Evolutionary conservation across 2,113 vertebrate genomes (phyloP), one percentile per base, ranked within the genome.

Genomic region (Cebus imitator): DNA sequence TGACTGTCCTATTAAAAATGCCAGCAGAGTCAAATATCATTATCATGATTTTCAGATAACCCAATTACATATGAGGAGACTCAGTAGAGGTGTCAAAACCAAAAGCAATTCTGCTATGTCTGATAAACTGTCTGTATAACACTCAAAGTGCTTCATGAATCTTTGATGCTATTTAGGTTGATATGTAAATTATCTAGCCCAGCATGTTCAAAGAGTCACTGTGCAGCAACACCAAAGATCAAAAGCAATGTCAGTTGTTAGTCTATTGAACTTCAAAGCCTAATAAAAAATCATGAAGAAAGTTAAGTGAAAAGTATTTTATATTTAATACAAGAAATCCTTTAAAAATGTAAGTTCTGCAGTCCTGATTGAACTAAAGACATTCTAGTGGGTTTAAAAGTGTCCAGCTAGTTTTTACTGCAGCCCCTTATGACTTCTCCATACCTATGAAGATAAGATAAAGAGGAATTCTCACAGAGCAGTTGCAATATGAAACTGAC

Each of bases 121-220:
- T 92, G 87, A 81, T 91, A 95, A 87, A 35, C 87, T 85, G 57
- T 61, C 73, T 50, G 76, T 27, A 64, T 23, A 87, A 45, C 21
- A 50, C 17, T 43, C 94, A 95, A 83, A 93, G 72, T 87, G 50
- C 52, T 94, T 90, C 66, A 18, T 0, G 20, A 76, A 80, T 97
- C 95, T 91, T 95, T 96, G 95, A 97, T 94, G 94, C 50, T 95
- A n/a, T 98, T 98, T 97, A 96, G 91, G 96, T 95, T 93, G 94
- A 72, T 87, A 96, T 88, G 89, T 90, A 96, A 95, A 96, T 97
- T 79, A 94, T 85, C 52, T 72, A 87, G 40, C 50, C 76, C 94
- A 80, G 43, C 57, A 10, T 96, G 91, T 89, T 96, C 93, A 95
- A 95, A 91, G 86, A 55, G 90, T 84, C 32, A 58, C 35, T 66